Base-by-base conservation (phyloP, 2,888 invertebrate genomes). In the Horisme vitalbata region DNA sequence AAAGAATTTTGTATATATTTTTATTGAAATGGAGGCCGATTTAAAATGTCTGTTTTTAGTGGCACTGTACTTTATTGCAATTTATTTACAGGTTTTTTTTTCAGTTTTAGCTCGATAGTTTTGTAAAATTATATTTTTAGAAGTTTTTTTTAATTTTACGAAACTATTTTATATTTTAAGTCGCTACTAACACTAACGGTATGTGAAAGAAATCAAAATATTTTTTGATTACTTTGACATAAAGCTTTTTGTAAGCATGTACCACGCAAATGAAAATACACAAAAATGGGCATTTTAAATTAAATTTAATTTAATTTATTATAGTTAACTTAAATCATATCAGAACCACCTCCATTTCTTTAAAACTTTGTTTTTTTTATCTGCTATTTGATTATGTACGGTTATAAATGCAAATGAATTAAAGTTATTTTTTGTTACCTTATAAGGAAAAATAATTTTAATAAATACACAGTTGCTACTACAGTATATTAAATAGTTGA, bases 241-340 rank as follows among this genome's bases (percentile, higher is more conserved):
- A 71, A 61, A 24, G 66, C 69, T 69, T 79, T 53, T 32, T 59
- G 61, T 66, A 52, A 54, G 79, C 79, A 77, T 61, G 55, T 60
- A 50, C 60, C 58, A 52, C 57, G 47, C 54, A 34, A 36, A 44
- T 59, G 58, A 58, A 63, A 58, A 60, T 64, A 55, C 63, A 75
- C 76, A 77, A 87, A 85, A 86, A 89, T 87, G 87, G 88, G 88
- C 87, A 87, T 89, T 88, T 88, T 83, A 82, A 83, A 74, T 59
- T 45, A 62, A 55, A 47, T 45, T 35, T n/a, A n/a, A n/a, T n/a
- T n/a, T n/a, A n/a, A n/a, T 52, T 51, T 18, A 18, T 18, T 18
- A 18, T 18, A 35, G 27, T 38, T 52, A 32, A 38, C 38, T 34
- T 35, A 41, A 44, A 34, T 36, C 41, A 45, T 28, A 35, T 62